phyloP scores from a whole-genome alignment of 2,888 invertebrate genomes.

The Alcis repandata region DNA sequence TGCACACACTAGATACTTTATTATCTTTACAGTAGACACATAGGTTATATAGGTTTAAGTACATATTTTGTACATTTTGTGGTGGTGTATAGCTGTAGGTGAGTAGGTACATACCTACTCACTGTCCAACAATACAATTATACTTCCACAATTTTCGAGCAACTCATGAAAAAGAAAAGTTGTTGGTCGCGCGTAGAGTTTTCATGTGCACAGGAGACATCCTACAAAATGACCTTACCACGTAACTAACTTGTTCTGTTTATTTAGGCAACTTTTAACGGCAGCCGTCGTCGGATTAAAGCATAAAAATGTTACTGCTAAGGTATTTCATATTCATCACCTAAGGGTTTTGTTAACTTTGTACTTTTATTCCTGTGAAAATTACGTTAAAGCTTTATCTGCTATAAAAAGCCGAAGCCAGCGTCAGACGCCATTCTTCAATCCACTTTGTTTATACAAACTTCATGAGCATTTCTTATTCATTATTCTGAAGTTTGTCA shows the following conservation, averaged over 20 bases:
- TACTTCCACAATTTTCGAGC: too few species aligned
- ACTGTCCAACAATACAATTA: too few species aligned
- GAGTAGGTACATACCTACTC: too few species aligned
- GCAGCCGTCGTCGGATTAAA: constrained; percentile 40
- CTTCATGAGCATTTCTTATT: constrained; percentile 46
- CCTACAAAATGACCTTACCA: constrained; percentile 8
- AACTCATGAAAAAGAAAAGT: neutral
- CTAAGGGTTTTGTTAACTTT: constrained; percentile 55
- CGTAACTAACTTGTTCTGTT: constrained; percentile 21
- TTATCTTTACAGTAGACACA: too few species aligned
- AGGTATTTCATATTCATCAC: constrained; percentile 59
- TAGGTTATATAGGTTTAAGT: too few species aligned
- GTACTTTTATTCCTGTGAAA: constrained; percentile 56
- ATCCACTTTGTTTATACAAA: constrained; percentile 53
- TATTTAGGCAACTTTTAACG: constrained; percentile 42
- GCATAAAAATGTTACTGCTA: constrained; percentile 55
- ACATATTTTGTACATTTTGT: too few species aligned
- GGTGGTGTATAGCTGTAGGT: too few species aligned
- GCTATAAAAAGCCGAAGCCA: constrained; percentile 55
- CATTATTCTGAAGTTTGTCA: constrained; percentile 46
- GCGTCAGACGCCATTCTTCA: constrained; percentile 52
- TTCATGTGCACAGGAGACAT: constrained; percentile 1
- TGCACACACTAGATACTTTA: too few species aligned
- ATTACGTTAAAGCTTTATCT: constrained; percentile 58
- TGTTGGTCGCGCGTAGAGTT: neutral